A percentile compares a stretch with the other conserved stretches of the same genome.
These are phyloP conservation scores for Campoplex capitator DNA, from an alignment of 2,888 invertebrate species.

Conservation along the genomic window DNA sequence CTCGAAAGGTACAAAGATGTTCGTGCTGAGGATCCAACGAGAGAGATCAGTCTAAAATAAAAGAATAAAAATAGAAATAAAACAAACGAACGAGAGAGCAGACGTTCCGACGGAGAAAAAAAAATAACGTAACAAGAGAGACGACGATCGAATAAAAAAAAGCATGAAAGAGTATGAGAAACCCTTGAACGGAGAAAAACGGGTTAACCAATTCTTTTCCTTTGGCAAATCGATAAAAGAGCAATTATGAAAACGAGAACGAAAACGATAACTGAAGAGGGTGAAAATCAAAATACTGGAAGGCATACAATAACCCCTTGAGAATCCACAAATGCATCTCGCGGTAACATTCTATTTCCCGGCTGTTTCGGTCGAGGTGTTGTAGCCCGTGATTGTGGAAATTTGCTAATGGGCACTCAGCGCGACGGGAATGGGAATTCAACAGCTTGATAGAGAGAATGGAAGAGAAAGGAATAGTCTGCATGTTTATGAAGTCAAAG, in stretches of 20 bases:
- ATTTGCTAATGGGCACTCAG: conserved; percentile 62
- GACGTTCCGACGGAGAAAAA: conserved; percentile 28
- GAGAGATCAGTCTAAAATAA: conserved; percentile 35
- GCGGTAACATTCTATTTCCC: conserved; percentile 31
- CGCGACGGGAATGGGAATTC: conserved; percentile 49
- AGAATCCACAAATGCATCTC: conserved; percentile 38
- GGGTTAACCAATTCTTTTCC: conserved; percentile 50
- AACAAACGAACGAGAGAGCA: conserved; percentile 12
- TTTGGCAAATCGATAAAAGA: conserved; percentile 34
- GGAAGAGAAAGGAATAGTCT: conserved; percentile 40
- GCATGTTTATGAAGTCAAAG: conserved; percentile 46
- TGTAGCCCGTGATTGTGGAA: conserved; percentile 61
- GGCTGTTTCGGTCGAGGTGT: conserved; percentile 23
- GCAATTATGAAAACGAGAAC: conserved; percentile 1
- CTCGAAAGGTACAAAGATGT: conserved; percentile 34
- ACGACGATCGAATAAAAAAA: neutral
- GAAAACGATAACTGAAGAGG: neutral
- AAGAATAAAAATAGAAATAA: conserved; percentile 28
- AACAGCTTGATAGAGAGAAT: conserved; percentile 39
- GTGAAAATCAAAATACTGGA: neutral
- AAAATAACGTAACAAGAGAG: conserved; percentile 39
- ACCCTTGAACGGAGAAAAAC: conserved; percentile 46
- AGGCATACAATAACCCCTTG: conserved; percentile 42
- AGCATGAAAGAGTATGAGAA: neutral
- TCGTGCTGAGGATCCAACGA: conserved; percentile 45